Evolutionary conservation across 2,113 vertebrate genomes (phyloP).

Genomic region (Misgurnus anguillicaudatus): DNA sequence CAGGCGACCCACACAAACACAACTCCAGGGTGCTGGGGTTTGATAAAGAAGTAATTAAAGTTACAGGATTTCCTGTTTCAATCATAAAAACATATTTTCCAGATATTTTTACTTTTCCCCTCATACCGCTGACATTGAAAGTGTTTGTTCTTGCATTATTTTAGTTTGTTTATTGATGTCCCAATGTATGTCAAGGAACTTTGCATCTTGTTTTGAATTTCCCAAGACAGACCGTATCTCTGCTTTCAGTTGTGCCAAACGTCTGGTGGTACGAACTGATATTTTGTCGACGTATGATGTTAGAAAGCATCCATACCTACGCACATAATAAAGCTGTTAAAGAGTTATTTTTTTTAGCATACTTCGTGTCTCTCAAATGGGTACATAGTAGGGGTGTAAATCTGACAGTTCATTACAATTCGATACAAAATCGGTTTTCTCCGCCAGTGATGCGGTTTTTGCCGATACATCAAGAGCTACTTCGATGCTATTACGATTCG

Average conservation of each 20-base stretch:
- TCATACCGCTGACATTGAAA: conserved; percentile 43
- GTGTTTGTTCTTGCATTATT: conserved; percentile 15
- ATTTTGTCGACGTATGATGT: background rate
- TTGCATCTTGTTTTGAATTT: background rate
- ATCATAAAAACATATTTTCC: conserved; percentile 49
- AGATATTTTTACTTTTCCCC: conserved; percentile 18
- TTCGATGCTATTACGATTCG: too few relatives aligned
- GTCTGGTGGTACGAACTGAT: background rate
- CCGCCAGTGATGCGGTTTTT: too few relatives aligned
- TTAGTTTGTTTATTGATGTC: conserved; percentile 23
- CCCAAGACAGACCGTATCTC: background rate
- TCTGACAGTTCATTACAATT: too few relatives aligned
- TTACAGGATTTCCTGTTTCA: conserved; percentile 35
- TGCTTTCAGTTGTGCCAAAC: background rate
- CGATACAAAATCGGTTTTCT: too few relatives aligned
- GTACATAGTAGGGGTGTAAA: too few relatives aligned
- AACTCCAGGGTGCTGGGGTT: conserved; percentile 36
- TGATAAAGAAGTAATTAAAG: conserved; percentile 58
- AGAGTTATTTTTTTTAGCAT: too few relatives aligned
- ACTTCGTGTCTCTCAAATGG: too few relatives aligned
- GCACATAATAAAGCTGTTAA: background rate
- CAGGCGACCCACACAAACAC: conserved; percentile 35
- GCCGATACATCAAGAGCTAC: too few relatives aligned
- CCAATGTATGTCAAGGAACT: conserved; percentile 28
- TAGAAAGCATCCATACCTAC: background rate